Conservation (phyloP, 2,888 invertebrate genomes). For the Acanthococcus lagerstroemiae region DNA sequence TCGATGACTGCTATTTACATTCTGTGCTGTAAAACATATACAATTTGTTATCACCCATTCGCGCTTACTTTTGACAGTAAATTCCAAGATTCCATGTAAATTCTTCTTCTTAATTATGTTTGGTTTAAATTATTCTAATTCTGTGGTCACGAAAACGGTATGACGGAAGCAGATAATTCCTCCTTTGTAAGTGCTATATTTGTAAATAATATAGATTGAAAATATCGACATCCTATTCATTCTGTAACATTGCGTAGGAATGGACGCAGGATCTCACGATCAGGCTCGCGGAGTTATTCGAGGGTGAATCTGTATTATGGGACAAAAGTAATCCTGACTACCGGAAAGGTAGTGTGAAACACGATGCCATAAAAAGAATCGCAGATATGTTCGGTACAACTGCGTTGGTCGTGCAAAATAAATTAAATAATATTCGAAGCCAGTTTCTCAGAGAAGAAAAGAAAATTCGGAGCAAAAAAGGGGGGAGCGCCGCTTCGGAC, state of each 20-base stretch:
- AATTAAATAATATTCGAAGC: not conserved
- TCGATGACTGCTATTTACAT: no score
- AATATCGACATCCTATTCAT: not conserved
- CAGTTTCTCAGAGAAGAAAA: not conserved
- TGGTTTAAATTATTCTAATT: no score
- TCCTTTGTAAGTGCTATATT: not conserved
- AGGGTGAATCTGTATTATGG: not conserved
- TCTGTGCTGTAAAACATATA: no score
- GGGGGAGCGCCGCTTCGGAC: not conserved
- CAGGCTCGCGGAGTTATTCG: not conserved
- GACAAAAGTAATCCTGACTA: not conserved
- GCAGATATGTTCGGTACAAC: not conserved
- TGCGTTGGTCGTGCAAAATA: not conserved
- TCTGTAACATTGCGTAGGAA: not conserved
- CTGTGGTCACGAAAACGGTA: no score
- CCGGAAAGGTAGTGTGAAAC: not conserved
- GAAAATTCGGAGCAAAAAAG: not conserved
- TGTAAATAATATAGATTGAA: no score
- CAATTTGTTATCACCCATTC: no score
- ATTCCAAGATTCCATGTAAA: no score
- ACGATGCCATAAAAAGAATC: not conserved
- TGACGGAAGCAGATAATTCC: not conserved
- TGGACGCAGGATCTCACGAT: not conserved
- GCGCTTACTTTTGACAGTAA: no score
- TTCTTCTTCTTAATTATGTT: no score